Evolutionary conservation across 2,113 vertebrate species (phyloP), one percentile per base, ranked within the genome.

Genomic region (Petrocephalus microphthalmus): DNA sequence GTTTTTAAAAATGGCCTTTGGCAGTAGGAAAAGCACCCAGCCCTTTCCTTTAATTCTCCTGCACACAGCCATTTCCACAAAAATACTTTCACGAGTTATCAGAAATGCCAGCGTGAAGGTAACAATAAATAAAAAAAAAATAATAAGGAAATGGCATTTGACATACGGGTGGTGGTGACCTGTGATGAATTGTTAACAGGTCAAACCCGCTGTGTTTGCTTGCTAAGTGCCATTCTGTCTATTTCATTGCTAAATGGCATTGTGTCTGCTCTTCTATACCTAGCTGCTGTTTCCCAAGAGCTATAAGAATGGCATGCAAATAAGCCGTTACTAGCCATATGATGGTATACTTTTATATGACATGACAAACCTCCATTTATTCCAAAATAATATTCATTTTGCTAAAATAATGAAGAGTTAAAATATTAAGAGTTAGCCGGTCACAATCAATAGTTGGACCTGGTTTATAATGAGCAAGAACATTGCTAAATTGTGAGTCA

Each of bases 21-120:
- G 33, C 84, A 20, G 29, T 60, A 89, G 87, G 89, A 85, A 90
- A 78, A 88, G 82, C 89, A 89, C 92, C 92, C 92, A 92, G 93
- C 92, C 92, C 92, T 91, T 94, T 94, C 93, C 94, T 89, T 87
- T 91, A 42, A 94, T 95, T 95, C 93, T 94, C 90, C 90, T 87
- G 88, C 90, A 87, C 87, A 90, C 85, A 20, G 25, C 89, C 64
- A 45, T 89, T 87, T 19, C 51, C 29, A 83, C 81, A 49, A 49
- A 83, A 78, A 78, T 15, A 42, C 81, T 83, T 83, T 47, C 81
- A 49, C 33, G n/a, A 83, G 7, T 88, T 89, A 86, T 90, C 83
- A 90, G 81, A 87, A 89, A 92, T 93, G 92, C 92, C 91, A 86
- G 25, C 89, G 88, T 89, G 87, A 90, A 52, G 57, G 37, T 20